Percentiles rank a stretch among this genome's conserved stretches.
Evolutionary conservation across 2,113 vertebrate species (phyloP).

Genomic region (Nothocercus julius): DNA sequence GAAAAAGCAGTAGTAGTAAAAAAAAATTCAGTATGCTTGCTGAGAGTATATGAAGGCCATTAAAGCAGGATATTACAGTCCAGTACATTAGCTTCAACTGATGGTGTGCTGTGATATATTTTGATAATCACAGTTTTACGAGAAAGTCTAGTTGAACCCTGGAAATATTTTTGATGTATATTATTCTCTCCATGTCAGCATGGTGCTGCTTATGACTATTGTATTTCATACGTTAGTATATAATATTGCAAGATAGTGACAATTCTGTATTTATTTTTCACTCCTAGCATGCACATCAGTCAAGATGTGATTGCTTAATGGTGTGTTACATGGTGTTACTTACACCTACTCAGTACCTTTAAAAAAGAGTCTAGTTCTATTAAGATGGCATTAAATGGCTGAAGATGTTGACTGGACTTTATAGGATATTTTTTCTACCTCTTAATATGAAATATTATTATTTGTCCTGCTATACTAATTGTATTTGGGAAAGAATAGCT

Average conservation of each 20-base stretch:
- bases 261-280: neutral
- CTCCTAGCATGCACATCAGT: neutral
- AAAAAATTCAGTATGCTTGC: neutral
- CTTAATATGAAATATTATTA: neutral
- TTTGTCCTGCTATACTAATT: neutral
- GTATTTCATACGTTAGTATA: neutral
- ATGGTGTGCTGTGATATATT: neutral
- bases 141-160: neutral
- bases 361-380: neutral
- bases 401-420: neutral
- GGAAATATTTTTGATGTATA: neutral
- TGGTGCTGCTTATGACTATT: neutral
- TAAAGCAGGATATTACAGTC: neutral
- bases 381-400: neutral
- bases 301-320: neutral
- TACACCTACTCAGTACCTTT: neutral
- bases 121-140: neutral
- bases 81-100: neutral
- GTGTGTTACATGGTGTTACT: neutral
- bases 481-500: neutral
- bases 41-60: neutral
- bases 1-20: neutral
- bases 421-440: neutral
- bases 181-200: neutral
- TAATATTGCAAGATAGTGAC: neutral